These are phyloP conservation scores for Dorcus hopei DNA, from an alignment of 2,888 invertebrate genomes.

Conservation along the genomic window DNA sequence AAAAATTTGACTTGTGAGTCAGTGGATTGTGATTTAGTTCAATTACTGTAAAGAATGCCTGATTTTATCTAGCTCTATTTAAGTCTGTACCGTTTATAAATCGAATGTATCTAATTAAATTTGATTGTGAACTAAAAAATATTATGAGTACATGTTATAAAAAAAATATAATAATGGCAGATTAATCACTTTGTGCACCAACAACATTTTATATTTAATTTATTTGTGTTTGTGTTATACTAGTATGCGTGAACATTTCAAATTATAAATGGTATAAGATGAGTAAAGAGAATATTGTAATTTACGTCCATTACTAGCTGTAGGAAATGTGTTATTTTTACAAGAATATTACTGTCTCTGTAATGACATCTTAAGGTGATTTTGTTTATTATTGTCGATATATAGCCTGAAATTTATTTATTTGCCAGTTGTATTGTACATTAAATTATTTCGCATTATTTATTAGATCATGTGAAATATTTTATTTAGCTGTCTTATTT, in stretches of 20 bases:
- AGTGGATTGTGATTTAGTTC: slow-evolving; percentile 21
- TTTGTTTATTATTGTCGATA: slow-evolving; percentile 15
- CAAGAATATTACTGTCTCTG: slow-evolving; percentile 21
- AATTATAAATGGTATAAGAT: too few relatives aligned
- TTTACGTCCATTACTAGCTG: slow-evolving; percentile 31
- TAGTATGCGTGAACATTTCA: too few relatives aligned
- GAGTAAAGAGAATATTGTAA: slow-evolving; percentile 18
- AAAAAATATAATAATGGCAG: too few relatives aligned
- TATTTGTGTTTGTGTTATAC: not conserved
- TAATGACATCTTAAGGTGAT: slow-evolving; percentile 23
- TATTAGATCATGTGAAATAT: too few relatives aligned
- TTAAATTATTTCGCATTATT: not conserved
- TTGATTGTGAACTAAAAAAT: not conserved
- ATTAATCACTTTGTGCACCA: too few relatives aligned
- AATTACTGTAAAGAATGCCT: slow-evolving; percentile 16
- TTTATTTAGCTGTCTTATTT: slow-evolving; percentile 12
- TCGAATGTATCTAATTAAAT: not conserved
- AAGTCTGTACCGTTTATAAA: too few relatives aligned
- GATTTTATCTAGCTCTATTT: too few relatives aligned
- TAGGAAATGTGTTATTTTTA: slow-evolving; percentile 24
- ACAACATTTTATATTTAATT: too few relatives aligned
- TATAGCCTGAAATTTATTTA: slow-evolving; percentile 17
- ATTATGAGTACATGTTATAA: too few relatives aligned
- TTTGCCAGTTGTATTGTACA: slow-evolving; percentile 13
- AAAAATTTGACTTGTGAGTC: slow-evolving; percentile 8